Evolutionary conservation across 2,113 vertebrate genomes (phyloP), one percentile per base, ranked within the genome.

Genomic region (Stegastes partitus): DNA sequence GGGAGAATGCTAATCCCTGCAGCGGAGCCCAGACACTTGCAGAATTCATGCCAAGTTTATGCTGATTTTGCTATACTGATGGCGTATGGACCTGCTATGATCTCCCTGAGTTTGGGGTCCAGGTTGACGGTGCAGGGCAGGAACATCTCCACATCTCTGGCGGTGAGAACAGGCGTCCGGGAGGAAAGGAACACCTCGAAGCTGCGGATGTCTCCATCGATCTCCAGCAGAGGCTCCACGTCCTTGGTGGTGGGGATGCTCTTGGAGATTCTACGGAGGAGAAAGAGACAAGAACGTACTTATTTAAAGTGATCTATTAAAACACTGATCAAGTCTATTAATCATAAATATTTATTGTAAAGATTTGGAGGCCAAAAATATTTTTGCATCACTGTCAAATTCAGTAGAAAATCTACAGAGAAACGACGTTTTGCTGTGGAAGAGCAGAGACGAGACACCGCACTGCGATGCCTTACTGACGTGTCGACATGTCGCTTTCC

Each of bases 101-200:
- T 99, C 91, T 99, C 98, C 79, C 98, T 93, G 0, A 99, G 96
- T 86, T 99, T 99, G 81, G 98, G 98, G 90, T 99, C 98, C 74
- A 99, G 91, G 86, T 99, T 99, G 55, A 99, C 97, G 0, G 98
- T 99, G 87, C 98, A 99, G 1, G 97, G 97, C 87, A 99, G 90
- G 84, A 99, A 99, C 61, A 95, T 97, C 87, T 98, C 97, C 21
- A 99, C 96, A 73, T 99, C 98, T 65, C 95, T 95, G 56, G 96
- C 94, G 12, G 97, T 95, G 65, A 99, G 97, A 80, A 98, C 95
- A 1, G 98, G 98, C 1, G 96, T 98, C 85, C 98, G 93, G 0
- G 98, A 99, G 58, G 98, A 98, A 21, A 99, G 92, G 92, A 99
- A 99, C 11, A 99, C 96, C 92, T 99, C 98, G 71, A 99, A 99